A percentile compares a stretch with the other conserved stretches of the same genome.
phyloP scores from a whole-genome alignment of 2,888 invertebrate species.

The Epicampocera succincta region DNA sequence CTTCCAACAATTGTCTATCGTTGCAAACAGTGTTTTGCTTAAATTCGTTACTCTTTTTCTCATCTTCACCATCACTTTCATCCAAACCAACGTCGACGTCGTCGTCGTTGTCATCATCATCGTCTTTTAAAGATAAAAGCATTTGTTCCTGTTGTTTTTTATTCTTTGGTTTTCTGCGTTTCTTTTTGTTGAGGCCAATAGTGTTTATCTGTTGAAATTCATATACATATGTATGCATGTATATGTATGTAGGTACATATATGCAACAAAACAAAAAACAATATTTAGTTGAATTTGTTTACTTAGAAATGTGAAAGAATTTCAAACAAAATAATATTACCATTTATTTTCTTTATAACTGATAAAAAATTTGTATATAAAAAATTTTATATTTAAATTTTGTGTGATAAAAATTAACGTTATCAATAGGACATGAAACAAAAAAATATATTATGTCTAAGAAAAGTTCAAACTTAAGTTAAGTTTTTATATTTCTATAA shows the following conservation, averaged over 20 bases:
- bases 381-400: not conserved
- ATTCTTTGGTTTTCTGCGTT: constrained; percentile 74
- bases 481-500: too few species aligned
- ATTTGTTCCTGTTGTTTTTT: constrained; percentile 73
- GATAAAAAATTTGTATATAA: constrained; percentile 14
- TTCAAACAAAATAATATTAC: constrained; percentile 10
- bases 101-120: constrained; percentile 58
- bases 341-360: constrained; percentile 1
- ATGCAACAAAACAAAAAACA: constrained; percentile 3
- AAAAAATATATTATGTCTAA: too few species aligned
- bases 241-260: too few species aligned
- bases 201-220: constrained; percentile 76
- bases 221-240: too few species aligned
- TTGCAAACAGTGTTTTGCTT: constrained; percentile 1
- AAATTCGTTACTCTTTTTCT: constrained; percentile 24
- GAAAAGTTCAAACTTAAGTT: too few species aligned
- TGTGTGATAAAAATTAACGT: too few species aligned
- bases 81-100: constrained; percentile 34
- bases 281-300: too few species aligned
- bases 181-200: constrained; percentile 73
- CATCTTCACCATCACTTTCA: constrained; percentile 43
- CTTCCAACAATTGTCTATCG: constrained; percentile 2
- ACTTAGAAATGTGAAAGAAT: constrained; percentile 6
- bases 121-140: constrained; percentile 75
- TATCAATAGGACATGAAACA: too few species aligned